Evolutionary conservation across 2,888 invertebrate genomes (phyloP).

Genomic region (Salticus scenicus): DNA sequence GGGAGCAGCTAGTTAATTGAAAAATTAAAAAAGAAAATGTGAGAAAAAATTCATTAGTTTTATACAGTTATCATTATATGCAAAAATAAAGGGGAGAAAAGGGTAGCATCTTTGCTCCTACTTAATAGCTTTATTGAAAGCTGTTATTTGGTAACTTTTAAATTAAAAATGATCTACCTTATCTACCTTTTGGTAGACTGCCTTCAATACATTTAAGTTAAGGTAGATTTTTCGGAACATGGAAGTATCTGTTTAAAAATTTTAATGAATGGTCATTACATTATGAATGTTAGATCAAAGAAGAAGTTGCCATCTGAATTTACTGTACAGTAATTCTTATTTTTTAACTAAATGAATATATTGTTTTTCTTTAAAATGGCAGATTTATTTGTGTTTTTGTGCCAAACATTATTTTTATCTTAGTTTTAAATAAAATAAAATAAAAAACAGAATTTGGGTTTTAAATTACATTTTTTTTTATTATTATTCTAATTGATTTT

Average conservation of each 20-base stretch:
- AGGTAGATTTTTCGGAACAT: slow-evolving; percentile 32
- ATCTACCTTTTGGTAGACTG: slow-evolving; percentile 43
- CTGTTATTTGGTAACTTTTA: slow-evolving; percentile 34
- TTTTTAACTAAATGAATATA: neutral
- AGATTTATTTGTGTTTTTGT: slow-evolving; percentile 9
- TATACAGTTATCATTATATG: slow-evolving; percentile 17
- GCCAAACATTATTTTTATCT: slow-evolving; percentile 8
- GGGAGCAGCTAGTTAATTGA: slow-evolving; percentile 62
- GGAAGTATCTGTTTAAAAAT: neutral
- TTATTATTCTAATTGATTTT: neutral
- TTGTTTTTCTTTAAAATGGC: neutral
- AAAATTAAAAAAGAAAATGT: slow-evolving; percentile 14
- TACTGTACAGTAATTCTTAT: slow-evolving; percentile 10
- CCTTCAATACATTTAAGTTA: slow-evolving; percentile 47
- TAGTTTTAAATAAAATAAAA: neutral
- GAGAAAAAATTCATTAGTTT: slow-evolving; percentile 56
- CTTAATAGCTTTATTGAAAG: slow-evolving; percentile 40
- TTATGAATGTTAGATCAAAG: neutral
- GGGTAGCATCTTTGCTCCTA: slow-evolving; percentile 9
- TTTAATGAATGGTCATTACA: neutral
- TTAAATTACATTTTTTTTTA: too few species aligned
- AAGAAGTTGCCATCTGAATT: neutral
- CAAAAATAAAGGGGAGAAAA: slow-evolving; percentile 38
- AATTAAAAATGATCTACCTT: slow-evolving; percentile 25
- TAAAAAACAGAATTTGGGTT: neutral